Base-by-base conservation (phyloP, 2,888 invertebrate genomes). In the Ophion ellenae region DNA sequence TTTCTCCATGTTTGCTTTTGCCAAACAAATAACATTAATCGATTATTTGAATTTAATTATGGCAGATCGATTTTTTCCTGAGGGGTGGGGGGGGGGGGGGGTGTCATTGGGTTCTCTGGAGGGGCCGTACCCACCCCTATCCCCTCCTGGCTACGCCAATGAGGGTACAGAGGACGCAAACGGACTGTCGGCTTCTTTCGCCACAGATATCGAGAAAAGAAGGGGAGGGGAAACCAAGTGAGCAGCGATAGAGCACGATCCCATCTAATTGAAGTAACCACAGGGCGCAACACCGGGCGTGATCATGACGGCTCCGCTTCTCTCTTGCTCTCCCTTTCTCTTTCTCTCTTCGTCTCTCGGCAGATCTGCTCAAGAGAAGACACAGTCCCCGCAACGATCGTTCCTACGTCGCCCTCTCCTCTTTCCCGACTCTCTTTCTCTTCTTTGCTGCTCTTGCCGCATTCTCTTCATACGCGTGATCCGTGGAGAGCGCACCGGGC, bases 181-280 rank as follows among this genome's bases (percentile, higher is more conserved):
- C 20, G n/a, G 77, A 73, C n/a, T 59, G 81, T 78, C 78, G 81
- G 76, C 83, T 80, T 81, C 73, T 85, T 87, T 83, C 77, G 81
- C 66, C 45, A 84, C 87, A 87, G 78, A 71, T 80, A 81, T 81
- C 63, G 36, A 45, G 53, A n/a, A 24, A 3, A 6, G 53, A 20
- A 80, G 81, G 47, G 47, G 57, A 53, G n/a, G 71, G 28, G n/a
- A 73, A 80, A 63, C 67, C 86, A 88, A 82, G 88, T 85, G 87
- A 81, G 86, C 75, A 84, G 86, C 88, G 87, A 89, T 88, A 88
- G 89, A 89, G 90, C 93, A 92, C 91, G 92, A 92, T 92, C 90
- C 87, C 91, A 90, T 89, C 93, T 94, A 94, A 94, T 94, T 93
- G 93, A 93, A 92, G 91, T 93, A 93, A 93, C 92, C 92, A 93